Conservation (phyloP, 2,888 invertebrate genomes). For the Hirtodrosophila duncani region DNA sequence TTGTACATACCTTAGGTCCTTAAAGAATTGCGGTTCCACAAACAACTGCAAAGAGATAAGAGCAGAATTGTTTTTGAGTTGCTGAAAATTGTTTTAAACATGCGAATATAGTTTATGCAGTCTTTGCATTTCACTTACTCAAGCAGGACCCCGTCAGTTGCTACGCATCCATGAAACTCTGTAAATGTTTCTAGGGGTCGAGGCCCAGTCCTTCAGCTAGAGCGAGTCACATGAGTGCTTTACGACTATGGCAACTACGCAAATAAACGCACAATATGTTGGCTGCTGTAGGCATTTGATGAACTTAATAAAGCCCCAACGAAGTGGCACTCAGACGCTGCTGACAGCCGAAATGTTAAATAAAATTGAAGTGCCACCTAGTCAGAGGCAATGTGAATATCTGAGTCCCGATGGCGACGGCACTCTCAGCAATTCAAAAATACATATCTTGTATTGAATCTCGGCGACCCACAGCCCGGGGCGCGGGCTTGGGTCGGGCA, state of each 20-base stretch:
- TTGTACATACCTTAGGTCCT: slow-evolving; percentile 45
- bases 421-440: slow-evolving; percentile 44
- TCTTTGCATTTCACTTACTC: no score
- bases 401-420: slow-evolving; percentile 4
- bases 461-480: slow-evolving; percentile 32
- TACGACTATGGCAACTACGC: slow-evolving; percentile 38
- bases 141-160: no score
- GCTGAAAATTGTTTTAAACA: no score
- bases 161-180: no score
- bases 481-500: slow-evolving; percentile 13
- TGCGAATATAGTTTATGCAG: no score
- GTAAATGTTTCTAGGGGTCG: no score
- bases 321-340: slow-evolving; percentile 54
- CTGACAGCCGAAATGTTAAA: slow-evolving; percentile 53
- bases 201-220: no score
- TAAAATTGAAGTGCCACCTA: slow-evolving; percentile 55
- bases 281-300: slow-evolving; percentile 57
- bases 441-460: slow-evolving; percentile 68
- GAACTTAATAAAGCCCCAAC: slow-evolving; percentile 55
- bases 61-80: no score
- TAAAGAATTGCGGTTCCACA: no score
- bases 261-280: slow-evolving; percentile 56
- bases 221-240: slow-evolving; percentile 24
- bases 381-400: neutral
- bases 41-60: no score